Evolutionary conservation across 2,888 invertebrate species (phyloP), one percentile per base, ranked within the genome.

Genomic region (Pammene fasciana): DNA sequence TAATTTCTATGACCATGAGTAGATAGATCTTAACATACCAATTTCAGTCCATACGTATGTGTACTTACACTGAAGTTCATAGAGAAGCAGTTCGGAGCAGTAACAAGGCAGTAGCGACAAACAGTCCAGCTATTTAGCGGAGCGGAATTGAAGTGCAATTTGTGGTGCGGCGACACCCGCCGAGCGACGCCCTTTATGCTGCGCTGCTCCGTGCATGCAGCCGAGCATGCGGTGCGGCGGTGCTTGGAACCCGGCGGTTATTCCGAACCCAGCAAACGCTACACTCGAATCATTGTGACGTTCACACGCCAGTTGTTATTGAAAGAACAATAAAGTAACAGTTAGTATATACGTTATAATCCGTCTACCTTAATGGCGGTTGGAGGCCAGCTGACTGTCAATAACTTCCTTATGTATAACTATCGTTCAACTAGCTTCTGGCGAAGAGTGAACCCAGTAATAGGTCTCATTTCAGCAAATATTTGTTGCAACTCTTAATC

Each of bases 101-200:
- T 75, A 72, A 64, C 65, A 68, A 73, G 75, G 78, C 65, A 59
- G 62, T 70, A 73, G 78, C 79, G 80, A 82, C 82, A 86, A 84
- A 85, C 85, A 82, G 80, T 79, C 78, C 81, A 76, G 80, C 67
- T 68, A 78, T 77, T 83, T 82, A 83, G 79, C 81, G 79, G 74
- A 76, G 80, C 78, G 79, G 78, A 84, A 86, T 86, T 82, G 85
- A 83, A 86, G 83, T 85, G 82, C 82, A 82, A 86, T 87, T 86
- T 86, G 67, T 64, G 67, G 72, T 48, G 57, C 52, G 16, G 62
- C 65, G 55, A 61, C 62, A 52, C 62, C 61, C 62, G 62, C 41
- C 62, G 62, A 52, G 41, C 62, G 38, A 52, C 48, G 61, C 73
- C 61, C 62, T 62, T 62, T 62, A 46, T 59, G 71, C 65, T 56